These are phyloP conservation scores for Telmatherina bonti DNA, from an alignment of 2,797 vertebrate genomes.

Conservation along the genomic window DNA sequence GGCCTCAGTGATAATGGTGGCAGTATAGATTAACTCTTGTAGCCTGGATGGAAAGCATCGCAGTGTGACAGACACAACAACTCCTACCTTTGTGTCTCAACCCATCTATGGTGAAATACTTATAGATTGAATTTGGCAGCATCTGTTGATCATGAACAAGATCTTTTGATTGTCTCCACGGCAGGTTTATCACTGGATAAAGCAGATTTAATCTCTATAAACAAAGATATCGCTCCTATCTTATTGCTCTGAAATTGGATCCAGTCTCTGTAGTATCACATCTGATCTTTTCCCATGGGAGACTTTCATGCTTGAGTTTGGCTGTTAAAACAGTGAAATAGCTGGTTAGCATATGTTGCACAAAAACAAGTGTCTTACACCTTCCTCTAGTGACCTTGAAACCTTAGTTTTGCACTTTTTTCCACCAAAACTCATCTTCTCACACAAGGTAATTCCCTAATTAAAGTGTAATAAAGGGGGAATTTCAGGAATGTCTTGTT, in stretches of 20 bases:
- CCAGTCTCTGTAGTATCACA: slow-evolving; percentile 44
- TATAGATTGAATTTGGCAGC: slow-evolving; percentile 33
- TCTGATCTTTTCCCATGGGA: slow-evolving; percentile 73
- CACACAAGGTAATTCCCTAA: slow-evolving; percentile 67
- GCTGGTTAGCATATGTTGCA: slow-evolving; percentile 58
- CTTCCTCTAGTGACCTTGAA: slow-evolving; percentile 52
- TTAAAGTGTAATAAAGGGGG: slow-evolving; percentile 77
- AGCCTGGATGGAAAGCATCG: slow-evolving; percentile 44
- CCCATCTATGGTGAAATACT: slow-evolving; percentile 33
- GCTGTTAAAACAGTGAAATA: slow-evolving; percentile 59
- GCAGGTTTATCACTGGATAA: slow-evolving; percentile 62
- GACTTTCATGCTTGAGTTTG: slow-evolving; percentile 56
- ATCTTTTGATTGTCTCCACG: slow-evolving; percentile 60
- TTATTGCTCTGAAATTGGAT: slow-evolving; percentile 76
- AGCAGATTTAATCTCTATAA: slow-evolving; percentile 67
- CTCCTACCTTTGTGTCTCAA: slow-evolving; percentile 39
- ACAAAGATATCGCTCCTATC: slow-evolving; percentile 63
- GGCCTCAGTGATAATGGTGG: slow-evolving; percentile 63
- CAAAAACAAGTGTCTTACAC: slow-evolving; percentile 60
- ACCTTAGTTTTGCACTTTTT: slow-evolving; percentile 44
- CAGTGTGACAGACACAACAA: slow-evolving; percentile 48
- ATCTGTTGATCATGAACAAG: slow-evolving; percentile 49
- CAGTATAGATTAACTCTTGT: slow-evolving; percentile 78
- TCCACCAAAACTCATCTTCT: slow-evolving; percentile 45
- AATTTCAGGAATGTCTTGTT: slow-evolving; percentile 74